Evolutionary conservation across 1,140 invertebrate species (phyloP).

Genomic region (Zaprionus tsacasi): DNA sequence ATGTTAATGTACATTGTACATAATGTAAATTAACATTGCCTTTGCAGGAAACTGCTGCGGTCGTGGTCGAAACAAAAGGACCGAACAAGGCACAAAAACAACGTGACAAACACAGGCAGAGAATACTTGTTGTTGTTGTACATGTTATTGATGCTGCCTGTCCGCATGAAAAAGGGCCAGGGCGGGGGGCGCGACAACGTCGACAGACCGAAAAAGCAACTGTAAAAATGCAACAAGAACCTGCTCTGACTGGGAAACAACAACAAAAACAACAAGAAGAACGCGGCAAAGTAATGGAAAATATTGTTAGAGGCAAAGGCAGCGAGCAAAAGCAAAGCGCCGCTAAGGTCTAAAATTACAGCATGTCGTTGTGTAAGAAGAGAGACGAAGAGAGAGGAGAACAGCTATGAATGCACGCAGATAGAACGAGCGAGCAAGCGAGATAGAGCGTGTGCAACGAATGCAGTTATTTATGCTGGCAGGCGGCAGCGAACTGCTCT

Average conservation of each 20-base stretch:
- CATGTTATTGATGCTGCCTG: constrained; percentile 15
- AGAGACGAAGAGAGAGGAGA: constrained; percentile 20
- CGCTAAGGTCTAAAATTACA: constrained; percentile 68
- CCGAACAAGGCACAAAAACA: constrained; percentile 30
- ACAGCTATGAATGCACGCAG: constrained; percentile 2
- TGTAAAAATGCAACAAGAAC: constrained; percentile 76
- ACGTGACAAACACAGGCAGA: constrained; percentile 4
- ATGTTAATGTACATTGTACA: constrained; percentile 7
- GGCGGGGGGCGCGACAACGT: constrained; percentile 37
- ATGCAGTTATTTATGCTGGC: constrained; percentile 71
- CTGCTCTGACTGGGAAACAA: constrained; percentile 52
- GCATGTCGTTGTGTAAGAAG: constrained; percentile 2
- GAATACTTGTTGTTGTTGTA: constrained; percentile 17
- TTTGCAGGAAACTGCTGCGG: constrained; percentile 4
- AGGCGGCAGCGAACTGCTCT: constrained; percentile 9
- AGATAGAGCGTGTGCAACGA: constrained; percentile 52
- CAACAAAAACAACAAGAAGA: constrained; percentile 62
- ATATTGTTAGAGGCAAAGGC: constrained; percentile 61
- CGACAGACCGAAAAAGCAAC: constrained; percentile 48
- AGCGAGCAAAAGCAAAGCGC: constrained; percentile 35
- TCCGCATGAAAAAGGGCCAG: constrained; percentile 9
- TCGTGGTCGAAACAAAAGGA: constrained; percentile 60
- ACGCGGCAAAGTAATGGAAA: constrained; percentile 70
- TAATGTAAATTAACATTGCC: constrained; percentile 9
- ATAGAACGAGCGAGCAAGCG: constrained; percentile 8